A percentile compares a stretch with the other conserved stretches of the same genome.
phyloP scores from a whole-genome alignment of 2,888 invertebrate species.

The Drosophila phalerata region DNA sequence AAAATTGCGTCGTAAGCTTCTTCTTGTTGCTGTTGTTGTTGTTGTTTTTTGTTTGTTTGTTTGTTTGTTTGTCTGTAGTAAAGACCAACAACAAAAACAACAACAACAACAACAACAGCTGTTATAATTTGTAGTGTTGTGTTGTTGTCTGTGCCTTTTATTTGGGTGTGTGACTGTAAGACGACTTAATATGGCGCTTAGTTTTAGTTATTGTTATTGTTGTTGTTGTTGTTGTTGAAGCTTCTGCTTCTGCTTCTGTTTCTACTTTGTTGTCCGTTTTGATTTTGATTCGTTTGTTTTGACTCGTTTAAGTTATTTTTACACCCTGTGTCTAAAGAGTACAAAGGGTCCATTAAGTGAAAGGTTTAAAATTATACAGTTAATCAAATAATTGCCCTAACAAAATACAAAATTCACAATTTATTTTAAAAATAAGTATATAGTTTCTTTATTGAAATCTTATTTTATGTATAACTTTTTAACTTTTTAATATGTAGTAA shows the following conservation, averaged over 20 bases:
- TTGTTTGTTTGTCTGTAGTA: constrained; percentile 32
- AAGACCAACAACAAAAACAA: constrained; percentile 19
- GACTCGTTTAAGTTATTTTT: constrained; percentile 43
- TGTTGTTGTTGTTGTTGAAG: constrained; percentile 33
- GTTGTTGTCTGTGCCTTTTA: constrained; percentile 29
- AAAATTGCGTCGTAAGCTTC: constrained; percentile 76
- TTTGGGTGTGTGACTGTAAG: constrained; percentile 55
- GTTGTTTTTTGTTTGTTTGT: background rate
- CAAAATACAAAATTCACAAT: background rate
- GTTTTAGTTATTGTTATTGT: constrained; percentile 24
- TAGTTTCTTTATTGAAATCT: too few relatives aligned
- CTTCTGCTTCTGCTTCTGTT: constrained; percentile 37
- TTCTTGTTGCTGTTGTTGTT: constrained; percentile 10
- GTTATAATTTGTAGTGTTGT: constrained; percentile 6
- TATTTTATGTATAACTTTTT: too few relatives aligned
- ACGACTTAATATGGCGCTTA: constrained; percentile 29
- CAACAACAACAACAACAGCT: constrained; percentile 28
- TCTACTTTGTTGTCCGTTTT: constrained; percentile 30
- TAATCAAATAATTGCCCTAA: background rate
- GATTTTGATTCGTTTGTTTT: constrained; percentile 53
- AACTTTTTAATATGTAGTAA: too few relatives aligned
- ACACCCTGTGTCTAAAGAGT: background rate
- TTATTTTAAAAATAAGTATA: too few relatives aligned
- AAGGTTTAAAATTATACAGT: too few relatives aligned
- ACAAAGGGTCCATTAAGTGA: background rate